phyloP scores from a whole-genome alignment of 2,797 vertebrate genomes.

The Cirrhinus mrigala region DNA sequence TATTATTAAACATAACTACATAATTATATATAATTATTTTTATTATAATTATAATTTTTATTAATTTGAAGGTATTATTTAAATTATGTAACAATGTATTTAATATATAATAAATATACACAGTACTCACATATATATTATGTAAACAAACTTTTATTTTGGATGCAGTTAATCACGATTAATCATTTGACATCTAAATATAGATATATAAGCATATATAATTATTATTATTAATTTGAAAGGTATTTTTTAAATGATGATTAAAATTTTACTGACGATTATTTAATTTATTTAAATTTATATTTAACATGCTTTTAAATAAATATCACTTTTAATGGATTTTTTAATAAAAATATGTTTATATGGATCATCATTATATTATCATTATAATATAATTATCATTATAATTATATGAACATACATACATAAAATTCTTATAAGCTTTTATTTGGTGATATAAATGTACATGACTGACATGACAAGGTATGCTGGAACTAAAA shows the following conservation, averaged over 20 bases:
- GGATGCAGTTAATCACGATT: too few relatives aligned
- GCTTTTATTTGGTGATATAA: background rate
- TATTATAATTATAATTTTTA: background rate
- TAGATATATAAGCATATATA: too few relatives aligned
- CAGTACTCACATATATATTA: too few relatives aligned
- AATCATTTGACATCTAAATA: too few relatives aligned
- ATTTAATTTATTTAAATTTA: background rate
- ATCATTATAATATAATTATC: too few relatives aligned
- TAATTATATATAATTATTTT: background rate
- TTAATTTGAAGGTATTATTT: background rate
- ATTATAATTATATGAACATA: background rate
- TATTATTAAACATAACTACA: background rate
- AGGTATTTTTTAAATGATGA: too few relatives aligned
- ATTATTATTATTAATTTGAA: background rate
- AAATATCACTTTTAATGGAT: background rate
- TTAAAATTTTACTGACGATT: too few relatives aligned
- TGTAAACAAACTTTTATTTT: too few relatives aligned
- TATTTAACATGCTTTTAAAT: background rate
- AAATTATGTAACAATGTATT: too few relatives aligned
- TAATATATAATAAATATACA: too few relatives aligned
- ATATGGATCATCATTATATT: background rate
- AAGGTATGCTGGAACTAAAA: background rate
- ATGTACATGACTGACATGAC: background rate
- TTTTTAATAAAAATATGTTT: background rate
- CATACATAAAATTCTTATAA: too few relatives aligned